These are phyloP conservation scores for Schmidtea mediterranea DNA, from an alignment of 1,140 invertebrate species.

Conservation along the genomic window DNA sequence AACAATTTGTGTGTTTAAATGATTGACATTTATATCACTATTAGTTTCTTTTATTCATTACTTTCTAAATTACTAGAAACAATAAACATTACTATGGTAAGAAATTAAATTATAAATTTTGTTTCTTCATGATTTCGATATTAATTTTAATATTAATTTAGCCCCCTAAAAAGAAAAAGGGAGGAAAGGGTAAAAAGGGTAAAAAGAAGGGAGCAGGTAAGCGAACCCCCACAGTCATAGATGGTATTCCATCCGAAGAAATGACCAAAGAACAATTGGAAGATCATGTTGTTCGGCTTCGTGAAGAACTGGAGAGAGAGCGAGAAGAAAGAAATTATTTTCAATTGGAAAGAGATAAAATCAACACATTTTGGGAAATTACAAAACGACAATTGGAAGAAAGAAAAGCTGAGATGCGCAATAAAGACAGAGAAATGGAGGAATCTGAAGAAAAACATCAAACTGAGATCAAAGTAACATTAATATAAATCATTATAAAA, in stretches of 20 bases:
- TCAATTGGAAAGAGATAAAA: constrained; percentile 69
- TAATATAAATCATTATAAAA: background rate
- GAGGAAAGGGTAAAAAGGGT: constrained; percentile 20
- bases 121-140: too few species aligned
- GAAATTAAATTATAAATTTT: too few species aligned
- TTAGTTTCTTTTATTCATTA: too few species aligned
- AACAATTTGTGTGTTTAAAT: too few species aligned
- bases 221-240: constrained; percentile 36
- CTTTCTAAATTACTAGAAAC: too few species aligned
- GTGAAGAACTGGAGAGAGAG: constrained; percentile 67
- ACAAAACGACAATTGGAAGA: constrained; percentile 54
- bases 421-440: constrained; percentile 58
- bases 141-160: constrained; percentile 1
- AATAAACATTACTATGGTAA: too few species aligned
- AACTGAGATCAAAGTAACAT: constrained; percentile 44
- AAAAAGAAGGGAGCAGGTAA: constrained; percentile 23
- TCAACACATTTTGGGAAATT: constrained; percentile 74
- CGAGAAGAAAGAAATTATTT: constrained; percentile 77
- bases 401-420: constrained; percentile 38
- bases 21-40: too few species aligned
- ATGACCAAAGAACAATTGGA: constrained; percentile 70
- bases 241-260: constrained; percentile 61
- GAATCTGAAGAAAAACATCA: constrained; percentile 57
- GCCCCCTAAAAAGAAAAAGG: constrained; percentile 22
- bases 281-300: constrained; percentile 51